Evolutionary conservation across 2,888 invertebrate genomes (phyloP).

Genomic region (Tenthredo livida): DNA sequence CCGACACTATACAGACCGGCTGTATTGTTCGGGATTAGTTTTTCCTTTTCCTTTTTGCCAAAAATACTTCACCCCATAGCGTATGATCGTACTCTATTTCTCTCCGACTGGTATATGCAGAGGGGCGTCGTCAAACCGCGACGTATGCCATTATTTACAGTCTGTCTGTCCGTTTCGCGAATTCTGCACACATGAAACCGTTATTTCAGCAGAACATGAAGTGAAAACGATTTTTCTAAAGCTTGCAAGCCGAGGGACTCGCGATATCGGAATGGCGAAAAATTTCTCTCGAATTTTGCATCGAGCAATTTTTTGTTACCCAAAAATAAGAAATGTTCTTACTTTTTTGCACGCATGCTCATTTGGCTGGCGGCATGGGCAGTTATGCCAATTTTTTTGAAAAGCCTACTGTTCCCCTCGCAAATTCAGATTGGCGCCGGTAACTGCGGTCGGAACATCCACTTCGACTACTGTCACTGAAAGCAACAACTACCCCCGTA

Average conservation of each 20-base stretch:
- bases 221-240: not conserved
- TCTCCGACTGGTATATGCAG: not conserved
- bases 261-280: not conserved
- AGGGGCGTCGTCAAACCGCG: conserved; percentile 16
- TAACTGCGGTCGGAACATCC: not conserved
- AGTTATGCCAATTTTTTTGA: not conserved
- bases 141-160: conserved; percentile 29
- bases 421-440: not conserved
- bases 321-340: not conserved
- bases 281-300: not conserved
- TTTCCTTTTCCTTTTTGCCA: conserved; percentile 62
- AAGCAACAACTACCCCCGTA: conserved; percentile 29
- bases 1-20: conserved; percentile 55
- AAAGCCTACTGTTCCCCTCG: not conserved
- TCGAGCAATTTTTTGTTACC: not conserved
- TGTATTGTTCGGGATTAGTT: conserved; percentile 67
- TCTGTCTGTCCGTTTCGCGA: not conserved
- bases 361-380: no score
- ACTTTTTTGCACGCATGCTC: not conserved
- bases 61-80: conserved; percentile 67
- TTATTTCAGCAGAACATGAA: not conserved
- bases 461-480: conserved; percentile 12
- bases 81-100: not conserved
- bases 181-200: not conserved
- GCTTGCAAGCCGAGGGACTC: not conserved